Conservation (phyloP, 2,888 invertebrate species). For the Rhopalosiphum nymphaeae region DNA sequence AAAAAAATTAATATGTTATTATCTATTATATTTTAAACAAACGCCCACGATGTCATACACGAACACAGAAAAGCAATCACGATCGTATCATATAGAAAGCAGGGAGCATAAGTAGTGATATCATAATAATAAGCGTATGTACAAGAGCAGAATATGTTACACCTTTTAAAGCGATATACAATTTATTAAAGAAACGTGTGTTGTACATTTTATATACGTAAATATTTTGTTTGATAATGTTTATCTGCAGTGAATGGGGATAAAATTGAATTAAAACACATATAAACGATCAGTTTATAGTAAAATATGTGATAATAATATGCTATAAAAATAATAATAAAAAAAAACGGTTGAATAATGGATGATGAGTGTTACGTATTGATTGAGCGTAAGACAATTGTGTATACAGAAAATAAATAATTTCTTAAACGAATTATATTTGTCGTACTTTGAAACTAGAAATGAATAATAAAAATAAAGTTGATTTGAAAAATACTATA, state of each 20-base stretch:
- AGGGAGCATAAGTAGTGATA: not conserved
- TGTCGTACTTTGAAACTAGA: too few relatives aligned
- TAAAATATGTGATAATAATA: not conserved
- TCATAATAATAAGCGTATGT: not conserved
- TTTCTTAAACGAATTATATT: too few relatives aligned
- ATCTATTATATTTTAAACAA: not conserved
- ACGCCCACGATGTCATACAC: not conserved
- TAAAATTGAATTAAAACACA: not conserved
- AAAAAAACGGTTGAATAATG: too few relatives aligned
- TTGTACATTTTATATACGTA: not conserved
- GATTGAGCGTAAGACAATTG: too few relatives aligned
- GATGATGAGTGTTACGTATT: too few relatives aligned
- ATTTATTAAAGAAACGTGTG: not conserved
- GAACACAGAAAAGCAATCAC: not conserved
- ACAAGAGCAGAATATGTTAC: not conserved
- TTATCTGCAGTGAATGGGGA: not conserved
- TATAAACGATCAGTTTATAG: not conserved
- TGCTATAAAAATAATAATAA: too few relatives aligned
- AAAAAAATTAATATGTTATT: not conserved
- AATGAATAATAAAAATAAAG: too few relatives aligned
- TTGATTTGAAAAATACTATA: too few relatives aligned
- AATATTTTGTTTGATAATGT: not conserved
- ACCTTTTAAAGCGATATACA: not conserved
- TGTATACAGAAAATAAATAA: too few relatives aligned
- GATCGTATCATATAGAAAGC: not conserved